Percentiles rank a stretch among this genome's conserved stretches.
Conservation (phyloP, 2,113 vertebrate species). For the Peromyscus polionotus region DNA sequence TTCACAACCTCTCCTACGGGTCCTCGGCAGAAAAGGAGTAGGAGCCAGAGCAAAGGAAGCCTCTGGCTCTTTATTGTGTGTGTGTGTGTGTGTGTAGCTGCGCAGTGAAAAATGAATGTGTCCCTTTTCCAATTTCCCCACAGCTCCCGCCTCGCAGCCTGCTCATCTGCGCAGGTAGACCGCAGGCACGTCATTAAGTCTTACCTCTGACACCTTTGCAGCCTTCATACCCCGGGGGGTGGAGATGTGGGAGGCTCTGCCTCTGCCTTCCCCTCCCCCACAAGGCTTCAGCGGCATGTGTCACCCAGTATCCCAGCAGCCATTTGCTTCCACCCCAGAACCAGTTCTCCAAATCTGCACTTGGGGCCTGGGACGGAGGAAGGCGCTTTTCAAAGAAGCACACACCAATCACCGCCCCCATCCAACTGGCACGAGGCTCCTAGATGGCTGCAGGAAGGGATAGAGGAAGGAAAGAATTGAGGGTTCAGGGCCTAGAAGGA, state of each 20-base stretch:
- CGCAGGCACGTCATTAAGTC: slow-evolving; percentile 77
- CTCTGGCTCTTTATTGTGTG: slow-evolving; percentile 67
- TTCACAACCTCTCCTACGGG: not conserved
- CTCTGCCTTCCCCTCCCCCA: not conserved
- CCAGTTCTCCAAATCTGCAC: not conserved
- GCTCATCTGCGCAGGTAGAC: slow-evolving; percentile 75
- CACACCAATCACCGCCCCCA: not conserved
- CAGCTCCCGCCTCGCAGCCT: slow-evolving; percentile 29
- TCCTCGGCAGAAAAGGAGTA: slow-evolving; percentile 54
- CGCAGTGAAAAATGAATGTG: slow-evolving; percentile 80
- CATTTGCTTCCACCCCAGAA: not conserved
- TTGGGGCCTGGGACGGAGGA: not conserved
- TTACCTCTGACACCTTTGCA: slow-evolving; percentile 52
- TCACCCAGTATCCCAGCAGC: not conserved
- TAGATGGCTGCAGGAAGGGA: not conserved
- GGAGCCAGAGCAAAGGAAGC: slow-evolving; percentile 12
- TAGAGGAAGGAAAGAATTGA: not conserved
- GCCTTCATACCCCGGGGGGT: slow-evolving; percentile 32
- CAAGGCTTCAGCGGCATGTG: not conserved
- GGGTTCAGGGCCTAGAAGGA: not conserved
- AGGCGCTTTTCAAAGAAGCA: not conserved
- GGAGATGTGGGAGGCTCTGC: not conserved
- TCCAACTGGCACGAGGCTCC: not conserved
- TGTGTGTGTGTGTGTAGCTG: slow-evolving; percentile 20
- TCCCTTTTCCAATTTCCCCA: slow-evolving; percentile 79